phyloP scores from a whole-genome alignment of 1,140 invertebrate genomes.

The Halictus rubicundus region DNA sequence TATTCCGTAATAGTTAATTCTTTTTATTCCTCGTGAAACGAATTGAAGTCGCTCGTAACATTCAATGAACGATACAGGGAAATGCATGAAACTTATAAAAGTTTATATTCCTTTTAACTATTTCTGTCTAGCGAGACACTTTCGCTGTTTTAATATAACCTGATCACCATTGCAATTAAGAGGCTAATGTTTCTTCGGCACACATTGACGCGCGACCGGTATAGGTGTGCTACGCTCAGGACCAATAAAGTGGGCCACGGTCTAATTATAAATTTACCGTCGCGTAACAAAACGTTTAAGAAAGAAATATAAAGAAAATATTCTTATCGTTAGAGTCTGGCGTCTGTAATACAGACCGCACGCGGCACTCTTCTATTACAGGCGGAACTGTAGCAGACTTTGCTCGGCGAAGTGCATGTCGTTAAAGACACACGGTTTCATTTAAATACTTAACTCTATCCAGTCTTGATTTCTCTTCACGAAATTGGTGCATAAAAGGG shows the following conservation, averaged over 20 bases:
- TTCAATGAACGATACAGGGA: no score
- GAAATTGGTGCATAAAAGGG: constrained; percentile 18
- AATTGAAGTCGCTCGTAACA: no score
- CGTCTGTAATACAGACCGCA: constrained; percentile 25
- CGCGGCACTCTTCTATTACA: constrained; percentile 19
- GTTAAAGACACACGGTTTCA: constrained; percentile 47
- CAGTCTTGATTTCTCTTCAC: constrained; percentile 31
- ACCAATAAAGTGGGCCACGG: not conserved
- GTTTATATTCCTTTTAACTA: not conserved
- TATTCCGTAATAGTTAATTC: no score
- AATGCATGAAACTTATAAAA: no score
- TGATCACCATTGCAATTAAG: not conserved
- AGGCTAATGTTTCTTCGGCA: not conserved
- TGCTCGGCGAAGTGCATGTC: constrained; percentile 27
- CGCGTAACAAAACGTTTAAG: not conserved
- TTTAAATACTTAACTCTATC: constrained; percentile 38
- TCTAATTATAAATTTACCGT: constrained; percentile 3
- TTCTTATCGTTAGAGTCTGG: constrained; percentile 34
- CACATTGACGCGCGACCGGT: not conserved
- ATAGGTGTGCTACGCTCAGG: not conserved
- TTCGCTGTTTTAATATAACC: not conserved
- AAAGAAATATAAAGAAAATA: constrained; percentile 63
- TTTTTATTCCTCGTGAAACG: no score
- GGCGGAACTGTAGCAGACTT: constrained; percentile 26
- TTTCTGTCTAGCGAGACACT: not conserved